These are phyloP conservation scores for Rattus rattus DNA, from an alignment of 2,113 vertebrate genomes.

Conservation along the genomic window DNA sequence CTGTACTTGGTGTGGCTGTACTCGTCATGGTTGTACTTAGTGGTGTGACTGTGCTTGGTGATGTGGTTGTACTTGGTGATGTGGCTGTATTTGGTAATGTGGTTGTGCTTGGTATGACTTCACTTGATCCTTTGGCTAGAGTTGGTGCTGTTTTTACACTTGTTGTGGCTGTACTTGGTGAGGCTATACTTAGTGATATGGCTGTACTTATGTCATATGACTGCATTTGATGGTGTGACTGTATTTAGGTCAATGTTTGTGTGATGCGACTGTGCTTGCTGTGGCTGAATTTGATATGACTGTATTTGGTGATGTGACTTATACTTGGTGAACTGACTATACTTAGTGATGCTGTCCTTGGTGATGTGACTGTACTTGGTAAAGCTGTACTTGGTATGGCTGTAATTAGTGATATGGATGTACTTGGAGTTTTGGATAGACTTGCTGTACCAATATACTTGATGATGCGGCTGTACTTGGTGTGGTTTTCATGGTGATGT, in stretches of 20 bases:
- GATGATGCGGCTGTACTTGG: neutral
- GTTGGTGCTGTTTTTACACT: neutral
- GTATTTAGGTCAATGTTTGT: neutral
- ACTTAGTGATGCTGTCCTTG: neutral
- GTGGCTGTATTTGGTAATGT: neutral
- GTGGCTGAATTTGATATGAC: neutral
- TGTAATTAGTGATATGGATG: neutral
- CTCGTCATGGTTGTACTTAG: neutral
- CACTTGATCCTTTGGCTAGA: neutral
- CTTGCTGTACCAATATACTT: neutral
- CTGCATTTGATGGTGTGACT: neutral
- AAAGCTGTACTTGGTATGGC: neutral
- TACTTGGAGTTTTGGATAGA: neutral
- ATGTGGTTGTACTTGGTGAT: neutral
- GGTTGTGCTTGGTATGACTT: neutral
- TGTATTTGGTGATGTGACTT: neutral
- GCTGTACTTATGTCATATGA: neutral
- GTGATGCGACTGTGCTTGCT: neutral
- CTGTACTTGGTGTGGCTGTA: neutral
- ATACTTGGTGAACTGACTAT: neutral
- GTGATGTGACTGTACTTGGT: neutral
- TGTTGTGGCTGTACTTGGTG: neutral
- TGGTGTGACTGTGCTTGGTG: neutral
- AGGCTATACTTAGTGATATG: neutral
- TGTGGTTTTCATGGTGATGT: neutral